These are phyloP conservation scores for Amorpha juglandis DNA, from an alignment of 2,888 invertebrate genomes.

Conservation along the genomic window DNA sequence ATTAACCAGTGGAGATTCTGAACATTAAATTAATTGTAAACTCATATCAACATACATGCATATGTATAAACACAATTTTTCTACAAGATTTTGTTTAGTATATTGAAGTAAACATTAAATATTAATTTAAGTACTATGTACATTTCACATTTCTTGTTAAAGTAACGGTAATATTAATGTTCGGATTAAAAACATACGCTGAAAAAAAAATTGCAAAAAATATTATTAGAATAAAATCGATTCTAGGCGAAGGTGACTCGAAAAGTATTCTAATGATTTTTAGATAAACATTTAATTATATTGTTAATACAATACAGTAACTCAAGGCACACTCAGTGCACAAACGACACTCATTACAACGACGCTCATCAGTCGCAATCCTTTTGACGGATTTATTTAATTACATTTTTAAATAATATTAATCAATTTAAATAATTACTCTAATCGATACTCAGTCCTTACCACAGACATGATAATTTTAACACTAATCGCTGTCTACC, in stretches of 20 bases:
- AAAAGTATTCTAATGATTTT: too few species aligned
- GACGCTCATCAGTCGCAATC: not conserved
- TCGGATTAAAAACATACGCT: too few species aligned
- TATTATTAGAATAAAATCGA: too few species aligned
- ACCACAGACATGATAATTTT: not conserved
- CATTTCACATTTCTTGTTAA: conserved; percentile 22
- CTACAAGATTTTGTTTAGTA: conserved; percentile 34
- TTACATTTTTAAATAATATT: not conserved
- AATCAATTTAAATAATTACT: not conserved
- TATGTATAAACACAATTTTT: conserved; percentile 44
- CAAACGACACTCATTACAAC: not conserved
- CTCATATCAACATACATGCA: conserved; percentile 43
- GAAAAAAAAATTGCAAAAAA: too few species aligned
- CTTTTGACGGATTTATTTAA: not conserved
- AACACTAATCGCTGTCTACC: conserved; percentile 10
- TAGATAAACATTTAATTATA: not conserved
- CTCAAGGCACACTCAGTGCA: not conserved
- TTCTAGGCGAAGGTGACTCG: too few species aligned
- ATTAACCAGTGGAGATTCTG: conserved; percentile 64
- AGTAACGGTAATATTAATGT: conserved; percentile 27
- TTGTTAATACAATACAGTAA: not conserved
- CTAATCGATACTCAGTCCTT: conserved; percentile 10
- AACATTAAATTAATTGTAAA: conserved; percentile 47
- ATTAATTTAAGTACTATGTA: conserved; percentile 19
- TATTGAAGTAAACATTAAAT: conserved; percentile 10